phyloP scores from a whole-genome alignment of 2,113 vertebrate species.

The Nycticebus coucang region DNA sequence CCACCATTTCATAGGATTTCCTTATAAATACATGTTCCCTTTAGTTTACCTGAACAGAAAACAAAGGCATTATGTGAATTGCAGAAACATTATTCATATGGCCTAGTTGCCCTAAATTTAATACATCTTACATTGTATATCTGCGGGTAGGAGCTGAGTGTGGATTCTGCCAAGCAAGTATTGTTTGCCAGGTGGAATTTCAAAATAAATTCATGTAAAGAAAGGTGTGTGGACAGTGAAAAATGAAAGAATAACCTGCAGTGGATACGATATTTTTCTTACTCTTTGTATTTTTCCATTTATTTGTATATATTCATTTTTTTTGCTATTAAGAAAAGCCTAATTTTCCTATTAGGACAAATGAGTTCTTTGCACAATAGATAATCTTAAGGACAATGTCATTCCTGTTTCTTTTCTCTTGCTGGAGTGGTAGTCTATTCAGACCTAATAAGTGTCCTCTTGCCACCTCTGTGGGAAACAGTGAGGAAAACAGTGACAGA shows the following conservation, averaged over 20 bases:
- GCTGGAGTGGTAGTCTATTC: background rate
- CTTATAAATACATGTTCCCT: background rate
- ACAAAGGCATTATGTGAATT: background rate
- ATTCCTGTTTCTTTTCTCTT: background rate
- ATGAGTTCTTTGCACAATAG: background rate
- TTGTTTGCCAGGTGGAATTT: background rate
- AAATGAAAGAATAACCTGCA: background rate
- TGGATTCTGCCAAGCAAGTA: background rate
- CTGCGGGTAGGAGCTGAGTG: fast-evolving
- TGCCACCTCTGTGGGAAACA: background rate
- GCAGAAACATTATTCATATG: background rate
- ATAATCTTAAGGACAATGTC: background rate
- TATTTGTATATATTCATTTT: background rate
- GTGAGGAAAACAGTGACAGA: background rate
- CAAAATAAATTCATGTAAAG: background rate
- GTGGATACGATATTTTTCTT: background rate
- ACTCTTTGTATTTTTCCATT: background rate
- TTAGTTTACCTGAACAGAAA: background rate
- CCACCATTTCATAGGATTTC: background rate
- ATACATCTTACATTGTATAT: background rate
- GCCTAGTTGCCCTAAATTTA: background rate
- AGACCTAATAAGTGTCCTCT: background rate
- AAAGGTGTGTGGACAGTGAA: background rate
- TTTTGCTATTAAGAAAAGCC: background rate
- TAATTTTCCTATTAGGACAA: background rate